These are phyloP conservation scores for Labeo calbasu DNA, from an alignment of 2,797 vertebrate species.

Conservation along the genomic window DNA sequence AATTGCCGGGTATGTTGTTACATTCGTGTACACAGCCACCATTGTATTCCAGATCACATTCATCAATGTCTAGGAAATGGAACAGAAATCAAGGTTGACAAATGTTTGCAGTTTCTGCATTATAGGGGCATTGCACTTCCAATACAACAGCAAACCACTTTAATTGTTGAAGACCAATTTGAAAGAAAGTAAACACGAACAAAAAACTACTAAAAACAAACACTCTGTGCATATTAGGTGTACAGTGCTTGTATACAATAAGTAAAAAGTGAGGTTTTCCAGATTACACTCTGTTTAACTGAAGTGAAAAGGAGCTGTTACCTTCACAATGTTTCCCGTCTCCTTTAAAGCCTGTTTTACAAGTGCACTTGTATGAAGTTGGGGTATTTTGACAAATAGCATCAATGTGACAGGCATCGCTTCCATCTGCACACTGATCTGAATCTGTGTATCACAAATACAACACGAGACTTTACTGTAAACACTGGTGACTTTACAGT, in stretches of 20 bases:
- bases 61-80: constrained; percentile 88
- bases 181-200: background rate
- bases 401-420: constrained; percentile 93
- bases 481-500: background rate
- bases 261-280: background rate
- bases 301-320: constrained; percentile 67
- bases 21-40: constrained; percentile 98
- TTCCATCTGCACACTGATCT: constrained; percentile 90
- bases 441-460: constrained; percentile 67
- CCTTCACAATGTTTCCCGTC: constrained; percentile 92
- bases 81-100: constrained; percentile 68
- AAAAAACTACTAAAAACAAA: background rate
- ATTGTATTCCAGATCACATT: constrained; percentile 92
- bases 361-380: constrained; percentile 92
- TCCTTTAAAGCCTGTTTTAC: constrained; percentile 92
- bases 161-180: background rate
- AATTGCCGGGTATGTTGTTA: constrained; percentile 97
- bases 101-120: constrained; percentile 60
- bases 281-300: constrained; percentile 5
- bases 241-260: background rate
- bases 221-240: background rate
- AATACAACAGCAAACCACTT: constrained; percentile 1
- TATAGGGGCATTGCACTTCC: constrained; percentile 30
- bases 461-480: constrained; percentile 10
- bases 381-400: constrained; percentile 94